Evolutionary conservation across 2,113 vertebrate species (phyloP), one percentile per base, ranked within the genome.

Genomic region (Dermatemys mawii): DNA sequence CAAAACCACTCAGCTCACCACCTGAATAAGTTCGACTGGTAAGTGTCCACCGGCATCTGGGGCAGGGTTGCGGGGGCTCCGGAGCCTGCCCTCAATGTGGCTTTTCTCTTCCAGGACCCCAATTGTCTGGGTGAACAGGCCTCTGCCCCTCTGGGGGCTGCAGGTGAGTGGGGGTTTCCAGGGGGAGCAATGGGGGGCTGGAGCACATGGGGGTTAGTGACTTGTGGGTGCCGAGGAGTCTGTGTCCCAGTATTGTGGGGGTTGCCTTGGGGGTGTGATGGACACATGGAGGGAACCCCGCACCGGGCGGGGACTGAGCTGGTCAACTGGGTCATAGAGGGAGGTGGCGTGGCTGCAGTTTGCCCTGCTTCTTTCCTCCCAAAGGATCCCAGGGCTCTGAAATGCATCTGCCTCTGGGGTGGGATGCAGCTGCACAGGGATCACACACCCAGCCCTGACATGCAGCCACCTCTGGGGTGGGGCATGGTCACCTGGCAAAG

Each of bases 101-200:
- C 48, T 41, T 63, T 82, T 85, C 75, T 67, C 51, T 84, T 90
- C 32, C 82, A 99, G 98, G 98, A 98, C 98, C 67, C 97, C 98
- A 53, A 99, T 99, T 94, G 98, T 98, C 96, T 99, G 98, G 98
- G 98, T 99, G 97, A 98, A 99, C 73, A 97, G 98, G 91, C 98
- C 98, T 78, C 97, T 99, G 46, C 98, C 98, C 51, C 97, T 99
- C 87, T 99, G 98, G 98, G 98, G 97, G 16, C 96, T 98, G 81
- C 98, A 99, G 98, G 98, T 98, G 92, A 98, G 97, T 96, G 48
- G 19, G 27, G 44, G 22, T 51, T 13, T 26, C 11, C 38, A 38
- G 38, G 41, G 38, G 24, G 19, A 24, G 10, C 19, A 12, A 19
- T 8, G 4, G 16, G n/a, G 21, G n/a, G n/a, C n/a, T 41, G 67